Percentiles rank a stretch among this genome's conserved stretches.
phyloP scores from a whole-genome alignment of 2,888 invertebrate species.

The Eupithecia insigniata region DNA sequence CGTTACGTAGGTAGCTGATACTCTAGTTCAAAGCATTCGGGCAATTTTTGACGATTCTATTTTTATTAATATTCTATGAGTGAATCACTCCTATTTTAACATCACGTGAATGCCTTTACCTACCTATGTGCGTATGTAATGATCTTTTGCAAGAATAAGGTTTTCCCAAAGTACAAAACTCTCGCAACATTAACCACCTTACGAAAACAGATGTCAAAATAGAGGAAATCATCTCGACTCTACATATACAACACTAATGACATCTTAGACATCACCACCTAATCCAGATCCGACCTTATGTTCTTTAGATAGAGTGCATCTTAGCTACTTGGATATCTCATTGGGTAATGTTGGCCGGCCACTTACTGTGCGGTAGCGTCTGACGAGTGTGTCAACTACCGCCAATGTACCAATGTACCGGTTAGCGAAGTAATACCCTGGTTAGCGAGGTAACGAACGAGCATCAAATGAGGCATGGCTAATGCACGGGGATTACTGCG shows the following conservation, averaged over 20 bases:
- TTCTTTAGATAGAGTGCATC: not conserved
- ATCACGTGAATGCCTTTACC: not conserved
- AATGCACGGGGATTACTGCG: not conserved
- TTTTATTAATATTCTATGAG: not conserved
- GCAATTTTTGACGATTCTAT: too few species aligned
- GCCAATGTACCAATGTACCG: not conserved
- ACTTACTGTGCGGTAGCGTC: not conserved
- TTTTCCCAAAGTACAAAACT: not conserved
- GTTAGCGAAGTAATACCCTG: not conserved
- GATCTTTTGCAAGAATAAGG: not conserved
- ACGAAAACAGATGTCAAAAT: constrained; percentile 29
- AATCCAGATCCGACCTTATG: constrained; percentile 22
- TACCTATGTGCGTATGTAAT: not conserved
- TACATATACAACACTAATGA: constrained; percentile 25
- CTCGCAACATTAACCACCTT: constrained; percentile 20
- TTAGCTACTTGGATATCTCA: not conserved
- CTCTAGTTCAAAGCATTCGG: too few species aligned
- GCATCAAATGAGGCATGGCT: not conserved
- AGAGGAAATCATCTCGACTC: constrained; percentile 30
- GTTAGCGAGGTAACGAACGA: not conserved
- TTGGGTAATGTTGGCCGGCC: not conserved
- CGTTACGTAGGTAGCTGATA: not conserved
- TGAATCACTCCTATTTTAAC: not conserved
- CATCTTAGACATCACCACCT: constrained; percentile 3
- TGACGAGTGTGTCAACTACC: not conserved